Conservation (phyloP, 2,888 invertebrate genomes). For the Machimus rusticus region DNA sequence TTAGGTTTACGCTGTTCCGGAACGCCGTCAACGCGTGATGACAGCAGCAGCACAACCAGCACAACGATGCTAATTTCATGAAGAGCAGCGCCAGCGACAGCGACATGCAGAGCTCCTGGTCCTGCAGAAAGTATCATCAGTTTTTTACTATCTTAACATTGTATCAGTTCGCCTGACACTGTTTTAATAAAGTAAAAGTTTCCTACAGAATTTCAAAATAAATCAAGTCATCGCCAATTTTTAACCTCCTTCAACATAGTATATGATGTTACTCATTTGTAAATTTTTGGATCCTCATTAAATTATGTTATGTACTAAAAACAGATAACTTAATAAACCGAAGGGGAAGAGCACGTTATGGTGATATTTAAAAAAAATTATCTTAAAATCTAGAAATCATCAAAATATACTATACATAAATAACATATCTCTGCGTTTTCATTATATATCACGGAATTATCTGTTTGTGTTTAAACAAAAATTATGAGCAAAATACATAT, state of each 20-base stretch:
- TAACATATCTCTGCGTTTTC: too few species aligned
- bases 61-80: slow-evolving; percentile 70
- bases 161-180: neutral
- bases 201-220: neutral
- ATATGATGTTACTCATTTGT: too few species aligned
- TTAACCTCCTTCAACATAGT: too few species aligned
- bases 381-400: too few species aligned
- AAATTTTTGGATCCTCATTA: neutral
- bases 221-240: neutral
- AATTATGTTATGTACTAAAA: neutral
- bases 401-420: too few species aligned
- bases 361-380: too few species aligned
- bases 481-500: too few species aligned
- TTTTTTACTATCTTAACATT: neutral
- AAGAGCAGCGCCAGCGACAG: slow-evolving; percentile 72
- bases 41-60: slow-evolving; percentile 74
- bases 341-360: too few species aligned
- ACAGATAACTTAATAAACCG: too few species aligned
- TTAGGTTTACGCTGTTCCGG: slow-evolving; percentile 63
- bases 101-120: slow-evolving; percentile 68
- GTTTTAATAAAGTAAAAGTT: neutral
- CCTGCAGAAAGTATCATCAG: slow-evolving; percentile 60
- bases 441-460: too few species aligned
- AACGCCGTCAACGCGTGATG: slow-evolving; percentile 69
- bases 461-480: too few species aligned